Evolutionary conservation across 2,888 invertebrate genomes (phyloP).

Genomic region (Stenurella melanura): DNA sequence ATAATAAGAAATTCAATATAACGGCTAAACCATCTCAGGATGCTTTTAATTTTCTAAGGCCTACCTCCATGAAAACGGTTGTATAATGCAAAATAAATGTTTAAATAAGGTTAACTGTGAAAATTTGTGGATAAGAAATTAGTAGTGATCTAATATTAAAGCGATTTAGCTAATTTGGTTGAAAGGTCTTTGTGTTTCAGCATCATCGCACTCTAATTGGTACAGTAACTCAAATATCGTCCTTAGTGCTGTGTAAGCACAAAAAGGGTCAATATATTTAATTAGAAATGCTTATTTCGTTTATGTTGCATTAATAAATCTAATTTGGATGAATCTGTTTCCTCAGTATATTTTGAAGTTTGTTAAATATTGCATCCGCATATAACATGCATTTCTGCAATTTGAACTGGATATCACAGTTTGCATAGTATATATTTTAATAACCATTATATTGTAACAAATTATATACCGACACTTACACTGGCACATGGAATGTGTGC

Average conservation of each 20-base stretch:
- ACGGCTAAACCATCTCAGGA: slow-evolving; percentile 8
- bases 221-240: slow-evolving; percentile 46
- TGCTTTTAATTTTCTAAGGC: slow-evolving; percentile 21
- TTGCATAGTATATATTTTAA: slow-evolving; percentile 13
- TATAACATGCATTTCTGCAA: slow-evolving; percentile 15
- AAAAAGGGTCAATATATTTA: slow-evolving; percentile 46
- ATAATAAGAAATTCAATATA: slow-evolving; percentile 1
- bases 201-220: slow-evolving; percentile 50
- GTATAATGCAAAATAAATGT: slow-evolving; percentile 35
- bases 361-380: neutral
- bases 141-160: slow-evolving; percentile 39
- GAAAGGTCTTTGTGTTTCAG: slow-evolving; percentile 47
- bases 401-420: slow-evolving; percentile 5
- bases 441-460: slow-evolving; percentile 22
- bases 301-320: slow-evolving; percentile 29
- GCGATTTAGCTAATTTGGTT: slow-evolving; percentile 45
- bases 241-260: slow-evolving; percentile 42
- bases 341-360: slow-evolving; percentile 14
- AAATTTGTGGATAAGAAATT: slow-evolving; percentile 38
- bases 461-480: slow-evolving; percentile 26
- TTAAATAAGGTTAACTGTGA: slow-evolving; percentile 18
- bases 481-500: slow-evolving; percentile 11
- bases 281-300: slow-evolving; percentile 45
- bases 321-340: slow-evolving; percentile 21
- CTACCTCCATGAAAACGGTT: slow-evolving; percentile 2